These are phyloP conservation scores for Regulus satrapa DNA, from an alignment of 2,113 vertebrate genomes.

Conservation along the genomic window DNA sequence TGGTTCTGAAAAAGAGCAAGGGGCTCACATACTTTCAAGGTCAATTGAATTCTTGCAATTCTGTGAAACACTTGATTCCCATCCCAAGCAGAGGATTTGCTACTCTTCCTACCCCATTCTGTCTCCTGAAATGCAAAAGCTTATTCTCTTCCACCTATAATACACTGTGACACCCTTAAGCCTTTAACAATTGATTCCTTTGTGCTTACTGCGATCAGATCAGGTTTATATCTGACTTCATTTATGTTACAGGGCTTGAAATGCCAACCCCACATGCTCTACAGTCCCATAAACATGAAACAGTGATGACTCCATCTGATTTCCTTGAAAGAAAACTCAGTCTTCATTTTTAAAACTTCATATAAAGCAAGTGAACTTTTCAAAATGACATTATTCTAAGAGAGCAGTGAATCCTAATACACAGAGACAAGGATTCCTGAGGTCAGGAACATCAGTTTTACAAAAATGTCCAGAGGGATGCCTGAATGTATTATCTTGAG, in stretches of 20 bases:
- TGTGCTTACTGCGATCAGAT: background rate
- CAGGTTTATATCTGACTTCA: background rate
- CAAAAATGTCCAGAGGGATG: slow-evolving; percentile 57
- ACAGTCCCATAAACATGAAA: background rate
- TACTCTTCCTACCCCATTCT: background rate
- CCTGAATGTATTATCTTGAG: slow-evolving; percentile 60
- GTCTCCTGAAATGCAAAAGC: background rate
- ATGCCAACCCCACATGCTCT: background rate
- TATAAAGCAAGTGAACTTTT: slow-evolving; percentile 46
- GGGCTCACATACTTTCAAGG: background rate
- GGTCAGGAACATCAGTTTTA: slow-evolving; percentile 66
- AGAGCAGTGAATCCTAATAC: slow-evolving; percentile 59
- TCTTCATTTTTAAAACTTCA: slow-evolving; percentile 26
- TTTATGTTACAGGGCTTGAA: background rate
- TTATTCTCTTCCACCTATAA: background rate
- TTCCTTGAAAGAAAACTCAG: slow-evolving; percentile 26
- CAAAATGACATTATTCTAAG: slow-evolving; percentile 60
- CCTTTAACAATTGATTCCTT: background rate
- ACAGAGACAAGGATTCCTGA: slow-evolving; percentile 41
- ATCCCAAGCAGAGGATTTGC: background rate
- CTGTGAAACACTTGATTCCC: background rate
- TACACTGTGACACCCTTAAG: background rate
- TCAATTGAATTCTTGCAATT: background rate
- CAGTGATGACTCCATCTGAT: background rate
- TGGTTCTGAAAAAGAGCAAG: background rate